These are phyloP conservation scores for Holcopasites calliopsidis DNA, from an alignment of 1,140 invertebrate species.

Conservation along the genomic window DNA sequence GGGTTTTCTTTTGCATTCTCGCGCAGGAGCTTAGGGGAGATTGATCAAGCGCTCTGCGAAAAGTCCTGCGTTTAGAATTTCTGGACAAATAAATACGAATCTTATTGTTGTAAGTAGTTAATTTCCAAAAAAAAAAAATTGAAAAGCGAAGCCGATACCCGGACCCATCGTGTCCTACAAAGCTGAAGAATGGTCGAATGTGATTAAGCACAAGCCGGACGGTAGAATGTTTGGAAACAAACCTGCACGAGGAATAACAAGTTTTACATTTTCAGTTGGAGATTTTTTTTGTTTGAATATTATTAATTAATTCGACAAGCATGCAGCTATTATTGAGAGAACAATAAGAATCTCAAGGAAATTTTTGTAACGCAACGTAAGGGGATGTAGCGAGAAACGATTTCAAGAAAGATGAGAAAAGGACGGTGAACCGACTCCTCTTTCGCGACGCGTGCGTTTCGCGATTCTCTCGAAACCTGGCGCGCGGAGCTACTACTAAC, in stretches of 20 bases:
- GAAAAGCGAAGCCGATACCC: conserved; percentile 45
- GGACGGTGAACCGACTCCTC: not conserved
- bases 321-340: conserved; percentile 27
- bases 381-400: not conserved
- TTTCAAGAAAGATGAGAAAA: conserved; percentile 1
- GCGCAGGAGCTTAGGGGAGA: conserved; percentile 11
- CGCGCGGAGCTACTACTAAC: not conserved
- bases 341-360: conserved; percentile 28
- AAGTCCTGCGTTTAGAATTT: conserved; percentile 54
- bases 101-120: conserved; percentile 57
- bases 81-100: conserved; percentile 50
- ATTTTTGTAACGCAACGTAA: conserved; percentile 21
- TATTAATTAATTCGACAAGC: conserved; percentile 18
- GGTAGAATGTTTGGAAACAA: conserved; percentile 20
- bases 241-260: conserved; percentile 11
- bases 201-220: conserved; percentile 33
- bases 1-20: conserved; percentile 41
- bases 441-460: conserved; percentile 13
- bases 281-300: conserved; percentile 23
- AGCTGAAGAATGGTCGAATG: conserved; percentile 45
- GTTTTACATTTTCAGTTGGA: conserved; percentile 24
- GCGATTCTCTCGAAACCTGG: not conserved
- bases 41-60: conserved; percentile 37
- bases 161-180: conserved; percentile 43
- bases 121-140: conserved; percentile 54